Base-by-base conservation (phyloP, 2,113 vertebrate genomes). In the Pachycephala philippinensis region DNA sequence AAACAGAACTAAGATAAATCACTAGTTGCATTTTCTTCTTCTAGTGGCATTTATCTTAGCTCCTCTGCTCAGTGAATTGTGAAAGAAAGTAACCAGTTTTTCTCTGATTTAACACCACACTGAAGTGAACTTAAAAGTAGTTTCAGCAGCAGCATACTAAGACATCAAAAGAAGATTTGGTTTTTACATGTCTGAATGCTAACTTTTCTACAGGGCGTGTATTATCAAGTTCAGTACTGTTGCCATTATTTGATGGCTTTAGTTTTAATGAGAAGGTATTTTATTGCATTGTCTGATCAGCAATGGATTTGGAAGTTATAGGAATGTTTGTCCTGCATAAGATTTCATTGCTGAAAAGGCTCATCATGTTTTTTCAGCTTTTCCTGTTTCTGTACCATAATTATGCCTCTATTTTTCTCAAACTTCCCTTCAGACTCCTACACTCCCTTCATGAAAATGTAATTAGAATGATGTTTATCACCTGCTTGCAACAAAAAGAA, bases 61-160 rank as follows among this genome's bases (percentile, higher is more conserved):
- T 86, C 0, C 0, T 31, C 53, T 90, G 49, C 44, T 89, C 68
- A 59, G 37, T 31, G 45, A 79, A 42, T 69, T 97, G 54, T 80
- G 72, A 87, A 94, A 90, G 70, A 75, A 60, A 80, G 61, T 83
- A 82, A 92, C 94, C 42, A 90, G 52, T 63, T 77, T 93, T 47
- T 64, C n/a, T 77, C 65, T 85, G 49, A 69, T 75, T 64, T 90
- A 63, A 69, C 37, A 69, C 10, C 37, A 79, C 1, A 1, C 68
- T 19, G 54, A 68, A 83, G 49, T 80, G 68, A 86, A 65, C 45
- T 61, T 26, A 18, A 18, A 65, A 84, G 53, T 37, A n/a, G 19
- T 56, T 93, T 72, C 66, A 88, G 79, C 53, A 52, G 61, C 21
- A 50, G 13, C 30, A 31, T 26, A 49, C 20, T 18, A 24, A 75